Evolutionary conservation across 2,888 invertebrate species (phyloP).

Genomic region (Ectropis crepuscularia): DNA sequence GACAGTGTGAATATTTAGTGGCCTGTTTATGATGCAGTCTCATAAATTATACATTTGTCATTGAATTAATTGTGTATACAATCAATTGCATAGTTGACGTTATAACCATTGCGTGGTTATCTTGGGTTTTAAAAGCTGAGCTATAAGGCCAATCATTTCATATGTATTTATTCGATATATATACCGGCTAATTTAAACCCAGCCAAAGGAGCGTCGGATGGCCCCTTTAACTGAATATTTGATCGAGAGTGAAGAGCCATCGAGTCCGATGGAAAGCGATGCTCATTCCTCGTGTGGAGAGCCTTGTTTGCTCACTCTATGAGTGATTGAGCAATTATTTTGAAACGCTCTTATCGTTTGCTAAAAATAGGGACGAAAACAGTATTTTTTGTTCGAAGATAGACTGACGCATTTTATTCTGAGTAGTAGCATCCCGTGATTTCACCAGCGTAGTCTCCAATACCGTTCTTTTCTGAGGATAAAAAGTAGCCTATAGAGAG

Average conservation of each 20-base stretch:
- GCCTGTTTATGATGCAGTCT: too few species aligned
- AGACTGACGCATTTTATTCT: too few species aligned
- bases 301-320: constrained; percentile 8
- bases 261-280: constrained; percentile 11
- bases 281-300: constrained; percentile 5
- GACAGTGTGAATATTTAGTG: too few species aligned
- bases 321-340: constrained; percentile 6
- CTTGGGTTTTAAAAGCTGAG: too few species aligned
- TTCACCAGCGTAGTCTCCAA: too few species aligned
- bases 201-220: not conserved
- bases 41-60: too few species aligned
- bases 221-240: constrained; percentile 7
- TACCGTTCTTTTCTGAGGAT: too few species aligned
- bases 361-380: not conserved
- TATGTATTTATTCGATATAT: not conserved
- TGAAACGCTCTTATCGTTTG: not conserved
- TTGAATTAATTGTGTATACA: too few species aligned
- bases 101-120: too few species aligned
- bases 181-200: not conserved
- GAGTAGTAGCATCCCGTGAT: too few species aligned
- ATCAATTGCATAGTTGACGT: too few species aligned
- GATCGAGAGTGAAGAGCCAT: constrained; percentile 1
- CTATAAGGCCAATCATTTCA: not conserved
- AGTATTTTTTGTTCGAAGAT: not conserved
- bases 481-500: too few species aligned